Evolutionary conservation across 2,888 invertebrate genomes (phyloP).

Genomic region (Alcis repandata): DNA sequence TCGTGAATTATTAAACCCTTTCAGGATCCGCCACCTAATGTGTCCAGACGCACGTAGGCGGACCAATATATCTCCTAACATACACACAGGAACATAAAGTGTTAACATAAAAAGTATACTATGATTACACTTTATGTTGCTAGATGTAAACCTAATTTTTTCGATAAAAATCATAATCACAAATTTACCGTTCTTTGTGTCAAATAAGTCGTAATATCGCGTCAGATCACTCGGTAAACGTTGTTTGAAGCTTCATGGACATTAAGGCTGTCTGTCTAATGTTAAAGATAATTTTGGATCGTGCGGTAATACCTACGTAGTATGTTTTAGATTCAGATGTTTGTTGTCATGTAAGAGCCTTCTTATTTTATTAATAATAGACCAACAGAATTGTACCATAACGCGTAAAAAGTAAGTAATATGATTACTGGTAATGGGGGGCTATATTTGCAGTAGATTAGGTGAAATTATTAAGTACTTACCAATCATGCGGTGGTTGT

Average conservation of each 20-base stretch:
- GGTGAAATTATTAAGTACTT: conserved; percentile 61
- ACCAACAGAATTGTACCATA: too few relatives aligned
- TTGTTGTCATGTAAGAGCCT: background rate
- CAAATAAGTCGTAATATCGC: background rate
- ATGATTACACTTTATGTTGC: background rate
- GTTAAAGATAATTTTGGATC: background rate
- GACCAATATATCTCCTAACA: conserved; percentile 4
- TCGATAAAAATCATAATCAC: background rate
- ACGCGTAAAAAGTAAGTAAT: too few relatives aligned
- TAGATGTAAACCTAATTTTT: background rate
- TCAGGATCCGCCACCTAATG: conserved; percentile 40
- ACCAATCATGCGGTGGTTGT: conserved; percentile 87
- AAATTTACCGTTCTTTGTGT: too few relatives aligned
- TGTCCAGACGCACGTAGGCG: conserved; percentile 29
- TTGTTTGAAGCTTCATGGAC: background rate
- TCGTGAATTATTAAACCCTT: conserved; percentile 69
- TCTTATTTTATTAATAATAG: too few relatives aligned
- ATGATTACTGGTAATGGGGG: too few relatives aligned
- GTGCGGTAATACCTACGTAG: background rate
- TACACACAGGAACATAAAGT: too few relatives aligned
- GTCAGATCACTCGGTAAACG: background rate
- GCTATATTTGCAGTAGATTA: background rate
- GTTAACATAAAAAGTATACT: too few relatives aligned
- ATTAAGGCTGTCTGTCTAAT: background rate
- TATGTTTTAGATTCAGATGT: background rate